A percentile compares a stretch with the other conserved stretches of the same genome.
These are phyloP conservation scores for Latrodectus hesperus DNA, from an alignment of 2,888 invertebrate species.

Conservation along the genomic window DNA sequence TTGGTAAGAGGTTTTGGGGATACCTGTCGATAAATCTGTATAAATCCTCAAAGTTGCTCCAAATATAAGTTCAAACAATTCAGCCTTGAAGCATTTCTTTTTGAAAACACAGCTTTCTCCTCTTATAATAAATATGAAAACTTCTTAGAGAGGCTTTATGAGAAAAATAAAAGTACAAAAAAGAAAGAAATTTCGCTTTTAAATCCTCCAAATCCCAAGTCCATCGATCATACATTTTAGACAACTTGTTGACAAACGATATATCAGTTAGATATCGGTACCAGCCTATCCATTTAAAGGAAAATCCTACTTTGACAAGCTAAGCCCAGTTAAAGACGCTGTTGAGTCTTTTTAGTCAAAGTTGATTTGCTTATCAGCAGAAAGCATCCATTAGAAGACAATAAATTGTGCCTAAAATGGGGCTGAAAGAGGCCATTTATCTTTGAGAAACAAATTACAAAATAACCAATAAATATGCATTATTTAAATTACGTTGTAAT, in stretches of 20 bases:
- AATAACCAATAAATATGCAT: no score
- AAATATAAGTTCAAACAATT: neutral
- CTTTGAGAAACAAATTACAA: no score
- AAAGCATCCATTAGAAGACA: neutral
- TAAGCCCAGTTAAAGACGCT: constrained; percentile 39
- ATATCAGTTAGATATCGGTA: constrained; percentile 35
- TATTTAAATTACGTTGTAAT: no score
- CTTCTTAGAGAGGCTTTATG: neutral
- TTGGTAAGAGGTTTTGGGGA: no score
- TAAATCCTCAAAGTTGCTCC: neutral
- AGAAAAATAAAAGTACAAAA: neutral
- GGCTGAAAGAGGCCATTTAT: no score
- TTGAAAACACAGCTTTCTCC: no score
- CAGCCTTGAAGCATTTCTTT: neutral
- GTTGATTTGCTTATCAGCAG: constrained; percentile 53
- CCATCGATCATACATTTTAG: constrained; percentile 53
- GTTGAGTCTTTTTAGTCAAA: constrained; percentile 25
- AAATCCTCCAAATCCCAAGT: constrained; percentile 18
- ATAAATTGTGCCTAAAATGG: no score
- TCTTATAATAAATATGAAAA: constrained; percentile 36
- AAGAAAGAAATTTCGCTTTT: constrained; percentile 30
- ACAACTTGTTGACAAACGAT: constrained; percentile 59
- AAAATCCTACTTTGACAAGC: constrained; percentile 50
- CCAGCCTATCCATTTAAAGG: constrained; percentile 43
- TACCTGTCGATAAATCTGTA: no score